A percentile compares a stretch with the other conserved stretches of the same genome.
Conservation (phyloP, 2,113 vertebrate species). For the Bettongia penicillata region DNA sequence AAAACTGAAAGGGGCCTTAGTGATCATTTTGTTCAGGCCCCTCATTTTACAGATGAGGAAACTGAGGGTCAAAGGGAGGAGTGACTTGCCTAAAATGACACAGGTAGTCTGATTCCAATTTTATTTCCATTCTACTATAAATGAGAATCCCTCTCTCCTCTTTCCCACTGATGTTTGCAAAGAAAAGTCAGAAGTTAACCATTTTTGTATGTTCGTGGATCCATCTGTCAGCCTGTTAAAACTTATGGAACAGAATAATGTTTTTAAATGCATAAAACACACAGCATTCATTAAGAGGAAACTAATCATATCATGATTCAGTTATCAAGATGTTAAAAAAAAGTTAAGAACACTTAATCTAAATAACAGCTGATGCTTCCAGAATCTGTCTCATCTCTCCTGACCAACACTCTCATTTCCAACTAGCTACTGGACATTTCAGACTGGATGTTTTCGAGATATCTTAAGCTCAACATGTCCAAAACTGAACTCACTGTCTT, state of each 20-base stretch:
- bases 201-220: background rate
- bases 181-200: background rate
- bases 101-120: background rate
- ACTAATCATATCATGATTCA: background rate
- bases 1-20: background rate
- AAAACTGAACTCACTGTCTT: too few relatives aligned
- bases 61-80: background rate
- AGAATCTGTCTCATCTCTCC: background rate
- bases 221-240: background rate
- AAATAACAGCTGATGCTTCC: background rate
- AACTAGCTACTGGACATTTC: background rate
- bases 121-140: background rate
- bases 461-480: too few relatives aligned
- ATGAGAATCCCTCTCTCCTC: background rate
- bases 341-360: too few relatives aligned
- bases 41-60: background rate
- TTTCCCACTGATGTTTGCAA: background rate
- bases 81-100: background rate
- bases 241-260: background rate
- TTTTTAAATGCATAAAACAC: background rate
- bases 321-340: background rate
- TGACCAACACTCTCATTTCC: background rate
- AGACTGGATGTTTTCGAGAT: background rate
- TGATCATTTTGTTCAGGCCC: background rate
- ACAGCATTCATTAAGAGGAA: background rate